A percentile compares a stretch with the other conserved stretches of the same genome.
Evolutionary conservation across 1,140 invertebrate genomes (phyloP).

Genomic region (Diachasmimorpha longicaudata): DNA sequence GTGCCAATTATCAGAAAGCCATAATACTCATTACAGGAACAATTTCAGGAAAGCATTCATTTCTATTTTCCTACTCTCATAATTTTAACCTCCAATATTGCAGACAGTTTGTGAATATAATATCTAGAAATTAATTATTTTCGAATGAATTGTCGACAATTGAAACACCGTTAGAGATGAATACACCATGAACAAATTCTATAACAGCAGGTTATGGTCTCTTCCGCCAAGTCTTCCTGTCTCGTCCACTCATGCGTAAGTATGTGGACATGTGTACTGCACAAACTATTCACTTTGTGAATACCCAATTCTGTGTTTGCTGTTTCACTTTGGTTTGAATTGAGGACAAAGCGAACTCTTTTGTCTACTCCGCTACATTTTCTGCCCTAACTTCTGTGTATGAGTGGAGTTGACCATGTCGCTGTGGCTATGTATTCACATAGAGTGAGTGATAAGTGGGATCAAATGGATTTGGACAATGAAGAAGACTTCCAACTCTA

Average conservation of each 20-base stretch:
- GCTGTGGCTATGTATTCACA: not conserved
- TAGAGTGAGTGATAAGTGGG: too few relatives aligned
- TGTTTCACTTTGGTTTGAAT: conserved; percentile 17
- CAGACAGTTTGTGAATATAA: not conserved
- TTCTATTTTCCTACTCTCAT: not conserved
- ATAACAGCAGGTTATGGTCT: not conserved
- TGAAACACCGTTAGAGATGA: not conserved
- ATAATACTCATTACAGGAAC: not conserved
- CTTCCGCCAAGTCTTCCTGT: conserved; percentile 27
- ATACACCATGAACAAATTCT: not conserved
- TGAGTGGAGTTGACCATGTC: not conserved
- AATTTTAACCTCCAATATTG: not conserved
- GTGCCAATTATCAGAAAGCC: not conserved
- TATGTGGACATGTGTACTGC: conserved; percentile 29
- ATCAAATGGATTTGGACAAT: too few relatives aligned
- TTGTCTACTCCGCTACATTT: not conserved
- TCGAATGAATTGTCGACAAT: not conserved
- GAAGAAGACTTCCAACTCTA: too few relatives aligned
- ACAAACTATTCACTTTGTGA: conserved; percentile 47
- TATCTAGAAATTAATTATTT: not conserved
- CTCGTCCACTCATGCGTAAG: conserved; percentile 39
- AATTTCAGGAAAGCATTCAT: not conserved
- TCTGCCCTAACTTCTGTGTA: not conserved
- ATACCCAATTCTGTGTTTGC: conserved; percentile 35
- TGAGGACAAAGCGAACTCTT: not conserved